Evolutionary conservation across 2,888 invertebrate genomes (phyloP).

Genomic region (Linnaemya vulpina): DNA sequence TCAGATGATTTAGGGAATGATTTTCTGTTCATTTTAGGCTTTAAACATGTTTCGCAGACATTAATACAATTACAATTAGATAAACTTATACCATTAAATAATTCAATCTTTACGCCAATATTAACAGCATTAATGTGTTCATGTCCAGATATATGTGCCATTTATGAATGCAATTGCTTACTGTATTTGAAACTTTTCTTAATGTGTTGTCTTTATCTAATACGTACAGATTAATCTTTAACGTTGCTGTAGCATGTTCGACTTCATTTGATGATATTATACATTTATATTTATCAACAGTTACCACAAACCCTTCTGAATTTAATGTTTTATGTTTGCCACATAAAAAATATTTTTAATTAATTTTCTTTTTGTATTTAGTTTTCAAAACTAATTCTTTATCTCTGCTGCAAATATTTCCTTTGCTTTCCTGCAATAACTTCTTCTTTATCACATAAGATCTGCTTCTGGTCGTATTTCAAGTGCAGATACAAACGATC

Average conservation of each 20-base stretch:
- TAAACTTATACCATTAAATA: constrained; percentile 3
- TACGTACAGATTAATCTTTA: too few relatives aligned
- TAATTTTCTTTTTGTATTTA: neutral
- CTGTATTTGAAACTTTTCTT: too few relatives aligned
- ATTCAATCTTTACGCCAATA: neutral
- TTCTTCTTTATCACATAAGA: neutral
- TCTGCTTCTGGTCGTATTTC: too few relatives aligned
- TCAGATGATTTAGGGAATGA: neutral
- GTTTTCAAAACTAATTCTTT: constrained; percentile 5
- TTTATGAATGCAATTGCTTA: too few relatives aligned
- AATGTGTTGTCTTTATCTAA: too few relatives aligned
- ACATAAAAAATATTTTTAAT: too few relatives aligned
- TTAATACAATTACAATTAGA: constrained; percentile 6
- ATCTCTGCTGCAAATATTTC: too few relatives aligned
- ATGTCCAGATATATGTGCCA: too few relatives aligned
- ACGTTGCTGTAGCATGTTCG: constrained; percentile 13
- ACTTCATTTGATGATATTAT: constrained; percentile 4
- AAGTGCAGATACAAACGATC: neutral
- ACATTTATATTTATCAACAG: neutral
- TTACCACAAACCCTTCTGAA: constrained; percentile 7
- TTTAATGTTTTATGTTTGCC: neutral
- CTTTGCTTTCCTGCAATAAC: too few relatives aligned
- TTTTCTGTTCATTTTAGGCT: too few relatives aligned
- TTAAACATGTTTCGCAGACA: too few relatives aligned
- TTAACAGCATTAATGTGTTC: constrained; percentile 5